Base-by-base conservation (phyloP, 2,888 invertebrate genomes). In the Parnassius mnemosyne region DNA sequence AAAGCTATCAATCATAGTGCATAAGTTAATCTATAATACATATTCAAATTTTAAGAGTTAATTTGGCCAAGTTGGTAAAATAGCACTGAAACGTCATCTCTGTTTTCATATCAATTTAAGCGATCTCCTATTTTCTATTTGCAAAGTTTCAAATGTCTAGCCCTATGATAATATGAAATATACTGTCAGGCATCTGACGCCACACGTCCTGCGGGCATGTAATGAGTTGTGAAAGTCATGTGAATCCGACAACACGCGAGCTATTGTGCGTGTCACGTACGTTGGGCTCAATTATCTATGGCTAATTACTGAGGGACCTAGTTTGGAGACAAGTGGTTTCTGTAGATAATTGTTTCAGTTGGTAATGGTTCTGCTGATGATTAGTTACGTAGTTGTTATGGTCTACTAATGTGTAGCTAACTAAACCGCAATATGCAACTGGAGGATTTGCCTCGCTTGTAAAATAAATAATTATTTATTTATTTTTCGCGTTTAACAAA, bases 171-270 rank as follows among this genome's bases (percentile, higher is more conserved):
- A 12, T 43, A 49, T 44, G 43, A 60, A 47, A 34, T 34, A 11
- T 61, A 52, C 68, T 63, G 68, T 68, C 72, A 71, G 61, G 67
- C 68, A 67, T 70, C 73, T 72, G 68, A 69, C 72, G 72, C 73
- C 72, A 76, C 76, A 79, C 81, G 80, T 85, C 86, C 85, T 85
- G 66, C 70, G 66, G 72, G 69, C 77, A 74, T 69, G 78, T 83
- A 85, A 86, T 87, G 80, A 76, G 66, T 79, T 77, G 87, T 79
- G 87, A 89, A 88, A 87, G 85, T 78, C 81, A 81, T 86, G 88
- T 79, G 87, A 89, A 87, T 81, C 72, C 74, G 67, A 64, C 70
- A 67, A 68, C 74, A 72, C 67, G 64, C 66, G 80, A 75, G 74
- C 80, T 76, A 84, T 87, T 87, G 85, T 86, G 74, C 70, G 72